Conservation (phyloP, 2,113 vertebrate genomes). For the Grus americana region DNA sequence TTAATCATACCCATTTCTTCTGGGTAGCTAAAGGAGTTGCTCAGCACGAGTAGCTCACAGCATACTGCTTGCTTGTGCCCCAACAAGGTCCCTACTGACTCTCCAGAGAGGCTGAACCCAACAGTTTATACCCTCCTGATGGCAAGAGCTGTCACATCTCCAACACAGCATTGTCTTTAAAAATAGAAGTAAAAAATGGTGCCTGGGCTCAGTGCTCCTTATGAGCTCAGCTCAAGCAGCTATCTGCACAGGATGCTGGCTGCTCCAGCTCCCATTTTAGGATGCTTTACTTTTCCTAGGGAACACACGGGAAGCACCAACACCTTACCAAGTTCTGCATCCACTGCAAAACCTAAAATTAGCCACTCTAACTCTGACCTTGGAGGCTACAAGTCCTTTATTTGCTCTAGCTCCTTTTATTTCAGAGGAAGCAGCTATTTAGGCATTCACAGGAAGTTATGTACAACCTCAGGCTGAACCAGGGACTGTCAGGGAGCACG, state of each 20-base stretch:
- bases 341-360: background rate
- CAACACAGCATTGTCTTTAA: background rate
- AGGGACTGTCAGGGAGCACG: fast-evolving
- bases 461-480: background rate
- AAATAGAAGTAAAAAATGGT: fast-evolving
- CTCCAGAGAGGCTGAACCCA: background rate
- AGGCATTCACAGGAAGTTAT: background rate
- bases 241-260: background rate
- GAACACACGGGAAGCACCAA: background rate
- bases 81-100: no score
- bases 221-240: background rate
- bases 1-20: background rate
- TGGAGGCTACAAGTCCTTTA: background rate
- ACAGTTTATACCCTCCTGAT: no score
- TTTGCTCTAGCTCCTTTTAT: background rate
- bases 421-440: background rate
- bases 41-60: background rate
- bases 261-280: background rate
- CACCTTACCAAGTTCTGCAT: background rate
- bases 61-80: fast-evolving
- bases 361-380: background rate
- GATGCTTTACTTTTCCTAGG: background rate
- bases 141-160: background rate
- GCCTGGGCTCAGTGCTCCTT: background rate
- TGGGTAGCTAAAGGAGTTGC: background rate